phyloP scores from a whole-genome alignment of 1,140 invertebrate genomes.

The Oncopeltus fasciatus region DNA sequence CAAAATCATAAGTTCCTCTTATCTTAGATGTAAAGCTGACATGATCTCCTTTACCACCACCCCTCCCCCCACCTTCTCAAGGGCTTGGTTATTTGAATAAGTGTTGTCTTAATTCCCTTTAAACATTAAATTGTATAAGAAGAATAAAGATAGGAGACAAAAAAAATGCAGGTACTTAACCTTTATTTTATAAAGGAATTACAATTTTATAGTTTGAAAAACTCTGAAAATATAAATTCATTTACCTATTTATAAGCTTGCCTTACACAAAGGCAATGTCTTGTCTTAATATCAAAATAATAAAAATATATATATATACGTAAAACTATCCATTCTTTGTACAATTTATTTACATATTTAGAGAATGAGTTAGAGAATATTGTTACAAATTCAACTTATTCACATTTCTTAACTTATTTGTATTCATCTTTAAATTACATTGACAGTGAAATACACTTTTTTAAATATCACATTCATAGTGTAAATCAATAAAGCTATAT shows the following conservation, averaged over 20 bases:
- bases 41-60: too few relatives aligned
- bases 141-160: too few relatives aligned
- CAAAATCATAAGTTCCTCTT: too few relatives aligned
- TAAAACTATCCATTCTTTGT: background rate
- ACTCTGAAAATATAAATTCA: background rate
- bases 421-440: background rate
- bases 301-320: background rate
- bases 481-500: background rate
- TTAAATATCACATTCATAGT: background rate
- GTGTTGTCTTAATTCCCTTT: too few relatives aligned
- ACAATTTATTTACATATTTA: background rate
- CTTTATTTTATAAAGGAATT: slow-evolving; percentile 3
- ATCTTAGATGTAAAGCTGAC: too few relatives aligned
- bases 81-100: too few relatives aligned
- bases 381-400: background rate
- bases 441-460: background rate
- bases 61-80: too few relatives aligned
- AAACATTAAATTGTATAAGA: too few relatives aligned
- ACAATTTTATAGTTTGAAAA: background rate
- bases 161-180: background rate
- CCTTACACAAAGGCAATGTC: background rate
- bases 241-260: background rate
- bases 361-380: background rate
- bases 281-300: background rate
- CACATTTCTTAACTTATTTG: background rate